Base-by-base conservation (phyloP, 2,113 vertebrate species). In the Clarias macrocephalus region DNA sequence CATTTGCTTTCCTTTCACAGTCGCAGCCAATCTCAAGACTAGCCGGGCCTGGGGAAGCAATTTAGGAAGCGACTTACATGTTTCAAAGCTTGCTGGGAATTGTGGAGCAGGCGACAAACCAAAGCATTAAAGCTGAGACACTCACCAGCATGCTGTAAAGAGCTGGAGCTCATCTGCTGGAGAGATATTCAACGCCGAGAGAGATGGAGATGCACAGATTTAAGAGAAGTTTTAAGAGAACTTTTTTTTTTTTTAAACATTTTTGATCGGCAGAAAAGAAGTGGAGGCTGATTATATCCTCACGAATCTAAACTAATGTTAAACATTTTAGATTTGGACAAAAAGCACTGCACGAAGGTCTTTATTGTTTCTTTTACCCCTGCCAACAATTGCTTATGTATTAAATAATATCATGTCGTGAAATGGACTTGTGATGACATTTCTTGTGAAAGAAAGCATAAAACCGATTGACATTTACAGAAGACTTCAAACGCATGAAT, bases 61-160 rank as follows among this genome's bases (percentile, higher is more conserved):
- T 94, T 94, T 94, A 96, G 94, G 77, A 94, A 93, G 93, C 93
- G 94, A 94, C 94, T 96, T 95, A 93, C 93, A 95, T 91, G 94
- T 95, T 95, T 95, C 94, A 96, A 96, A 95, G 95, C 94, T 94
- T 94, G 93, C 93, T 93, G 95, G 94, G 95, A 95, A 92, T 93
- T 93, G 91, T 94, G 94, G 95, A 94, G 92, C 92, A 94, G 94
- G 94, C 94, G 86, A 85, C 92, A 92, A 90, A 93, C 93, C 93
- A 95, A 92, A 93, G 93, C 93, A 93, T 94, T 94, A 95, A 92
- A 93, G 93, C 93, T 91, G 86, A 95, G 92, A 94, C 90, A 90
- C 91, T 92, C 92, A 94, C 89, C 92, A 93, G 91, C 91, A 91
- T 90, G 91, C 94, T 93, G 91, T 90, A 93, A 94, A 92, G 93